Base-by-base conservation (phyloP, 2,888 invertebrate genomes). In the Seira sanloemensis region DNA sequence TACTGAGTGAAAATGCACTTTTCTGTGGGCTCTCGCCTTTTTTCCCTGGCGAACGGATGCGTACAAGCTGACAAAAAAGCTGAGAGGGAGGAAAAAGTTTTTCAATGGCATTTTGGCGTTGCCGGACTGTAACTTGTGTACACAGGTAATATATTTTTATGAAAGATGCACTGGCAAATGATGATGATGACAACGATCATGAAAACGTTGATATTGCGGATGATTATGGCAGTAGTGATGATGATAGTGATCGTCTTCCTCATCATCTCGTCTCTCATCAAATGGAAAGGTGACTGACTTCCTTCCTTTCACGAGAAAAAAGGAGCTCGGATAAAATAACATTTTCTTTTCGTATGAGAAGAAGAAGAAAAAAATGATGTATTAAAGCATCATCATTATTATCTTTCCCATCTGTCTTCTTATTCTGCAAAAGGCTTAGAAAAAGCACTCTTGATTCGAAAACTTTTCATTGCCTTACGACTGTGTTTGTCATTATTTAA, bases 231-330 rank as follows among this genome's bases (percentile, higher is more conserved):
- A 62, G 67, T 69, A n/a, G 24, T 74, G 80, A 80, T 74, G 80
- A 80, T 80, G 37, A 46, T 74, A 25, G 68, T 80, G 37, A 73
- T 80, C 74, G 37, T 80, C 78, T 54, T 54, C 73, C 62, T 73
- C 73, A 75, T 73, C 37, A 27, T 68, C 68, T 68, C 21, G 66
- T 73, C 72, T 80, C 80, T 80, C 80, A 80, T 80, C 80, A 80
- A 74, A 80, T 71, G 80, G 73, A 80, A 80, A 80, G 80, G 80
- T 80, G 80, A 80, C 74, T 80, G 80, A 80, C 80, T 80, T 80
- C 80, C 80, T 74, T 80, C 74, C 74, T 74, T 50, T 9, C n/a
- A 75, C 46, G 26, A 26, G 9, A 9, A 37, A 19, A 2, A 37
- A 50, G 24, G 37, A 18, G 46, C 5, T 58, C 19, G n/a, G 16